Evolutionary conservation across 2,113 vertebrate species (phyloP).

Genomic region (Bubo blakistoni): DNA sequence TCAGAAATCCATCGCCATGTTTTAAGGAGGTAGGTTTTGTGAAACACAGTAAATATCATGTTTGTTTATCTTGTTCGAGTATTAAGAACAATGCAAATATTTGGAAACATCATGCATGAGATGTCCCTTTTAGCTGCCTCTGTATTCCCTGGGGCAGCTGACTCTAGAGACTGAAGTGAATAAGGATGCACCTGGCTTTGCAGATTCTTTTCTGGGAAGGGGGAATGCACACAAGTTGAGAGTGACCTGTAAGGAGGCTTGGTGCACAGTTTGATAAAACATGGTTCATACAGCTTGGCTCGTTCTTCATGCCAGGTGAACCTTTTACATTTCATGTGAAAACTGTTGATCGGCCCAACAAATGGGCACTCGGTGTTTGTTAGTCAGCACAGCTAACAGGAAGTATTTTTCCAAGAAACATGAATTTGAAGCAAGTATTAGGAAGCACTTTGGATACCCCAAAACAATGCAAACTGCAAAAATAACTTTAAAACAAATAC

Average conservation of each 20-base stretch:
- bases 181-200: background rate
- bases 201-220: background rate
- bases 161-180: background rate
- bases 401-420: background rate
- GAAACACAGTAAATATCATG: background rate
- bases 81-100: background rate
- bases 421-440: background rate
- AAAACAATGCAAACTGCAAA: background rate
- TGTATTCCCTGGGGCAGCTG: background rate
- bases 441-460: background rate
- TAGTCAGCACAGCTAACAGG: background rate
- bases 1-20: constrained; percentile 93
- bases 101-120: background rate
- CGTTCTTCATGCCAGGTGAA: background rate
- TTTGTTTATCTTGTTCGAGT: background rate
- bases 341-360: background rate
- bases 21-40: constrained; percentile 90
- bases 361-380: background rate
- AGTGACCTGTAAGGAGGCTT: background rate
- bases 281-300: background rate
- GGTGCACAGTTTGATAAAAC: background rate
- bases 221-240: background rate
- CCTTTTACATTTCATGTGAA: background rate
- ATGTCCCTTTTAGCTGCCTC: background rate
- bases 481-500: background rate